phyloP scores from a whole-genome alignment of 2,888 invertebrate genomes.

The Acrobasis consociella region DNA sequence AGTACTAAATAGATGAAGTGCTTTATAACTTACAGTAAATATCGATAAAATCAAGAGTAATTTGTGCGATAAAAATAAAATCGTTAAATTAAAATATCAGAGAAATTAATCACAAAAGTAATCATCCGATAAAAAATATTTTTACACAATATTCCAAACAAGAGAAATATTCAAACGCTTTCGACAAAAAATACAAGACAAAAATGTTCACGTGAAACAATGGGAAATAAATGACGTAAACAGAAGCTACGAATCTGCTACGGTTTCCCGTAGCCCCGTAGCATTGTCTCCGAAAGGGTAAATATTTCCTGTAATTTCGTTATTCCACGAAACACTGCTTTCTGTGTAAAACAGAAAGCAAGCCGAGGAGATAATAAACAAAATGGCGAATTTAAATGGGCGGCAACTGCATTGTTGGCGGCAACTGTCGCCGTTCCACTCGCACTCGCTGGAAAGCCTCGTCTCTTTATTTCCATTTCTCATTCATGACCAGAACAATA shows the following conservation, averaged over 20 bases:
- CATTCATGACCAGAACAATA: constrained; percentile 49
- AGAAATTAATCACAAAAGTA: neutral
- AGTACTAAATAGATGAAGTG: too few relatives aligned
- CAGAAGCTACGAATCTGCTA: constrained; percentile 36
- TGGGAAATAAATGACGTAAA: constrained; percentile 31
- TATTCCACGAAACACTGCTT: constrained; percentile 75
- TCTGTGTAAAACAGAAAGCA: constrained; percentile 70
- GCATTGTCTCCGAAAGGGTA: constrained; percentile 60
- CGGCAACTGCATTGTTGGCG: constrained; percentile 75
- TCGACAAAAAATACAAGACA: neutral
- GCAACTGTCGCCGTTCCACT: constrained; percentile 55
- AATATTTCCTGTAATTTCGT: constrained; percentile 78
- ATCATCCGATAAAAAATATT: neutral
- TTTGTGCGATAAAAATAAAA: neutral
- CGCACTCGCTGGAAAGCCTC: constrained; percentile 50
- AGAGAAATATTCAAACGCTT: neutral
- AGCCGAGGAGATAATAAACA: constrained; percentile 76
- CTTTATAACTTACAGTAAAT: too few relatives aligned
- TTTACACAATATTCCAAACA: neutral
- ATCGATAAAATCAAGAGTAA: too few relatives aligned
- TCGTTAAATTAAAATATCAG: neutral
- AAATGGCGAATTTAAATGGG: constrained; percentile 83
- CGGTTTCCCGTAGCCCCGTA: constrained; percentile 38
- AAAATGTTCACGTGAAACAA: constrained; percentile 17
- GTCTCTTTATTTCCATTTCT: constrained; percentile 67